Conservation (phyloP, 2,797 vertebrate species). For the Ptychobarbus kaznakovi region DNA sequence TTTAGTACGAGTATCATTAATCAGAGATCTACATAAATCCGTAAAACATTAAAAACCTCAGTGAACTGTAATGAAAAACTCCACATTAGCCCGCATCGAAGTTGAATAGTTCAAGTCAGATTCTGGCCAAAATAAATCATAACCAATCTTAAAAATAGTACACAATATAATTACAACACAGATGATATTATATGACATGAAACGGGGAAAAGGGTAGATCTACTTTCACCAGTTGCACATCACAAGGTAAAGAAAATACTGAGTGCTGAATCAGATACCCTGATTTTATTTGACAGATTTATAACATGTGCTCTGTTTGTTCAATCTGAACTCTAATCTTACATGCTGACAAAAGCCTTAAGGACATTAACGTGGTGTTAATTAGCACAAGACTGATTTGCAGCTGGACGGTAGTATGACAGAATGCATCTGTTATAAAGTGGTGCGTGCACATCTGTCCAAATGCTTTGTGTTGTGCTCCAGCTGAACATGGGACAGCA, state of each 20-base stretch:
- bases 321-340: constrained; percentile 35
- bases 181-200: constrained; percentile 4
- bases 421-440: not conserved
- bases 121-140: constrained; percentile 21
- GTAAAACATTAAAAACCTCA: not conserved
- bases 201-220: not conserved
- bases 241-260: constrained; percentile 4
- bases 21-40: constrained; percentile 21
- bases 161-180: not conserved
- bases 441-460: constrained; percentile 37
- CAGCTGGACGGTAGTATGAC: not conserved
- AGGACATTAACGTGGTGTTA: constrained; percentile 50
- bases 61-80: constrained; percentile 18
- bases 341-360: constrained; percentile 52
- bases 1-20: constrained; percentile 1
- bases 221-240: not conserved
- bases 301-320: constrained; percentile 19
- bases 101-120: constrained; percentile 44
- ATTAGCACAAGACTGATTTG: constrained; percentile 48
- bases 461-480: constrained; percentile 52
- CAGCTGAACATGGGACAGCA: constrained; percentile 49
- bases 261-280: not conserved
- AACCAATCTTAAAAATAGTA: not conserved
- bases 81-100: not conserved
- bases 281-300: constrained; percentile 32